Evolutionary conservation across 1,140 invertebrate genomes (phyloP), one percentile per base, ranked within the genome.

Genomic region (Bombus turneri): DNA sequence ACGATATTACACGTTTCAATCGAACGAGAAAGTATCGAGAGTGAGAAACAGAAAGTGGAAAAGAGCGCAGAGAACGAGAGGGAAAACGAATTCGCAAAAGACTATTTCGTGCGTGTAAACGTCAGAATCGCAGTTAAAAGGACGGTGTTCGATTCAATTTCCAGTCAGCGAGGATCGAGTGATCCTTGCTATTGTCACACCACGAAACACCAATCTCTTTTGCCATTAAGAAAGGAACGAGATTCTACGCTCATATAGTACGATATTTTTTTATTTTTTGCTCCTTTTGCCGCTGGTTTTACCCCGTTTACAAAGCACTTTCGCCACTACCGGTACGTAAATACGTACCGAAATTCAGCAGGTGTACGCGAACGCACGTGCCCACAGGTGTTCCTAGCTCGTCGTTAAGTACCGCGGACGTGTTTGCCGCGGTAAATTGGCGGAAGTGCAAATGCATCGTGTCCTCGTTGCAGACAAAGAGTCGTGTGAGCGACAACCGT

Each of bases 371-470:
- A 69, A 53, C 78, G 53, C 72, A 10, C 39, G 64, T 41, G 57
- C 37, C n/a, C 62, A 31, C 57, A 59, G 37, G 28, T 66, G 72
- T 77, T 85, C 66, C 53, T 31, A 10, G 39, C n/a, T n/a, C 68
- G 75, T 18, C 77, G 47, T 31, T 28, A 75, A 84, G 75, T 66
- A 73, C 43, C 64, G 31, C 22, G 73, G 57, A 43, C 74, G 47
- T 78, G 82, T 83, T 83, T 83, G 37, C 47, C 37, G n/a, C 34
- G 34, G 82, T 10, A 83, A 78, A 83, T 83, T 83, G 82, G 18
- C n/a, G 31, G 64, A 41, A 37, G 47, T 71, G 82, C 74, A 76
- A 83, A 78, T 57, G 62, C 62, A 31, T 76, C 47, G 34, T 43
- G 41, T 79, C 47, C 47, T 34, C 47, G 31, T 66, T 76, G 2